These are phyloP conservation scores for human DNA, from an alignment of 2,113 vertebrate genomes.

Conservation along the genomic window DNA sequence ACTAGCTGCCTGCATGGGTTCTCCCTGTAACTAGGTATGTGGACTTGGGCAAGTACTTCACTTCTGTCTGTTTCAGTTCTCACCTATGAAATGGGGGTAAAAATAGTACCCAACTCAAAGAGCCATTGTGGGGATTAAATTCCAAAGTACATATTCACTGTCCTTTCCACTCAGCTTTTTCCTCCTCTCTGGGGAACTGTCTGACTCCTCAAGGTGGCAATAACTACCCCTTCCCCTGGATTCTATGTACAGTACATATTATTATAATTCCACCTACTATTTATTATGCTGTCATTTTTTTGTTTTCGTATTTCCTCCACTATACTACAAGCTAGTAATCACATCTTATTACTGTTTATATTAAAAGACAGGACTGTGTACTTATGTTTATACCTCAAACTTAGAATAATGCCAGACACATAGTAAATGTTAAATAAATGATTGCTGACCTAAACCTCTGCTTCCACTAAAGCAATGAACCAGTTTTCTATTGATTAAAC, in stretches of 20 bases:
- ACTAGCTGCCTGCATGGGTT: background rate
- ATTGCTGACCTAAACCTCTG: background rate
- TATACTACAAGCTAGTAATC: background rate
- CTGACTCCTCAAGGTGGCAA: no score
- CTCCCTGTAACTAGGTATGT: background rate
- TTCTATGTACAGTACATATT: background rate
- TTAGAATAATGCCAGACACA: background rate
- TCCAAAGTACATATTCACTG: background rate
- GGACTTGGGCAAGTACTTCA: background rate
- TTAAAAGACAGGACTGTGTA: background rate
- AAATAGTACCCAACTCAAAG: background rate
- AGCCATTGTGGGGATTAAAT: background rate
- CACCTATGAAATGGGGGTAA: background rate
- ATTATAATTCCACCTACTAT: background rate
- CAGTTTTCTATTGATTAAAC: background rate
- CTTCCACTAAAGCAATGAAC: background rate
- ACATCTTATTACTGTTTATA: background rate
- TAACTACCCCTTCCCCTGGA: background rate
- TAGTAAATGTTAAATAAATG: background rate
- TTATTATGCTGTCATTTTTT: background rate
- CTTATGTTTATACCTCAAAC: background rate
- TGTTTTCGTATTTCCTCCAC: background rate
- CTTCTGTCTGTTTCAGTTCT: background rate
- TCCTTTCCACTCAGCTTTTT: background rate
- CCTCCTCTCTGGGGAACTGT: background rate